Evolutionary conservation across 2,888 invertebrate species (phyloP).

Genomic region (Amorpha juglandis): DNA sequence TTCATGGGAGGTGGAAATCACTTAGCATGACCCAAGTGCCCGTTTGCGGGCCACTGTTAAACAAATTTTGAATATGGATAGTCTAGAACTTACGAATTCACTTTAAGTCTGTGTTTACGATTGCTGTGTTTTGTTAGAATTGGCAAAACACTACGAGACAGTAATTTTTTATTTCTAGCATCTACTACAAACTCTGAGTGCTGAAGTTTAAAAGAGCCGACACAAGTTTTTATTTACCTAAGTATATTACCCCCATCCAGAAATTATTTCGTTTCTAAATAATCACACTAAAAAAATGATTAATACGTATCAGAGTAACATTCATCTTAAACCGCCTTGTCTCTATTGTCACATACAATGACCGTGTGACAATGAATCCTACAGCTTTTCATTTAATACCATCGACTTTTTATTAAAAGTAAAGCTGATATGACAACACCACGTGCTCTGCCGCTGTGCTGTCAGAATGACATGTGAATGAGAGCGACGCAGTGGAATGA

Average conservation of each 20-base stretch:
- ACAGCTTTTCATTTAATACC: slow-evolving; percentile 23
- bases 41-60: too few relatives aligned
- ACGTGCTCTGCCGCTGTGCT: slow-evolving; percentile 56
- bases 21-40: too few relatives aligned
- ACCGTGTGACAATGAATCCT: slow-evolving; percentile 20
- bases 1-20: too few relatives aligned
- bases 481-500: slow-evolving; percentile 49
- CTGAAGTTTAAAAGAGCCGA: too few relatives aligned
- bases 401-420: slow-evolving; percentile 56
- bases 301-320: background rate
- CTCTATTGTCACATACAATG: slow-evolving; percentile 29
- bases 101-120: too few relatives aligned
- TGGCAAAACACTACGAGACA: too few relatives aligned
- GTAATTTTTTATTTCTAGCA: too few relatives aligned
- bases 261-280: background rate
- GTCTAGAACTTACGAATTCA: too few relatives aligned
- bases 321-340: background rate
- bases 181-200: too few relatives aligned
- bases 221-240: too few relatives aligned
- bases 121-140: too few relatives aligned
- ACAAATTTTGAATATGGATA: too few relatives aligned
- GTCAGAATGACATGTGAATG: slow-evolving; percentile 70
- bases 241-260: background rate
- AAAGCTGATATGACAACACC: slow-evolving; percentile 69
- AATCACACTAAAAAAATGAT: background rate